A percentile compares a stretch with the other conserved stretches of the same genome.
Evolutionary conservation across 2,797 vertebrate genomes (phyloP).

Genomic region (Anisognathus igniventris): DNA sequence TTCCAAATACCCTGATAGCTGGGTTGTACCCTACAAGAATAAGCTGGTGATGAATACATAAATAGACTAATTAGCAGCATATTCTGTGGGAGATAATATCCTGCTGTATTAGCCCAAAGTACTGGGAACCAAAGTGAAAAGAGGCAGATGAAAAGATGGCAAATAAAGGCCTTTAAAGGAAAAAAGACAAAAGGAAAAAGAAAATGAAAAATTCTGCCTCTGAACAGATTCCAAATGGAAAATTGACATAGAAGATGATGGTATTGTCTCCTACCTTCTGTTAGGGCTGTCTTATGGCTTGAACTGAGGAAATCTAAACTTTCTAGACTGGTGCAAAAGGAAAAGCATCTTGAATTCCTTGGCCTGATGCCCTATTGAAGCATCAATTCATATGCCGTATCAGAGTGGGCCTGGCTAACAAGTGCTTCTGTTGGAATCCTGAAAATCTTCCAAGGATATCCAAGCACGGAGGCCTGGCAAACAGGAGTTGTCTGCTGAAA

Average conservation of each 20-base stretch:
- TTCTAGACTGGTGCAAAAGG: slow-evolving; percentile 19
- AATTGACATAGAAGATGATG: slow-evolving; percentile 9
- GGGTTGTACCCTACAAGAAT: neutral
- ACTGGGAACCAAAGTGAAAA: slow-evolving; percentile 5
- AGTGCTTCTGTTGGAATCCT: neutral
- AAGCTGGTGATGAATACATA: neutral
- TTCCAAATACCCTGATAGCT: neutral
- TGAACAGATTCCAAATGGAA: slow-evolving; percentile 30
- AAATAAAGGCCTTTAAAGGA: slow-evolving; percentile 13
- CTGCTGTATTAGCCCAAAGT: slow-evolving; percentile 6
- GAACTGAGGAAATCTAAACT: slow-evolving; percentile 35
- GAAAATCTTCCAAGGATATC: neutral
- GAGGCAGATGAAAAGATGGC: neutral
- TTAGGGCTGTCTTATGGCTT: slow-evolving; percentile 17
- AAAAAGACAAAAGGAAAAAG: slow-evolving; percentile 18
- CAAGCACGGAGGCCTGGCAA: neutral
- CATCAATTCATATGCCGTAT: slow-evolving; percentile 12
- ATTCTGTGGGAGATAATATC: slow-evolving; percentile 15
- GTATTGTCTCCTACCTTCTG: slow-evolving; percentile 38
- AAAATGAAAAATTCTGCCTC: neutral
- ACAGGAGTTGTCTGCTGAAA: neutral
- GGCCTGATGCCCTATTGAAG: slow-evolving; percentile 33
- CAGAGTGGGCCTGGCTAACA: slow-evolving; percentile 4
- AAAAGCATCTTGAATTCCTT: slow-evolving; percentile 46
- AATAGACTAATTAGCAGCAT: slow-evolving; percentile 26